A percentile compares a stretch with the other conserved stretches of the same genome.
Conservation (phyloP, 2,113 vertebrate species). For the Vidua macroura region DNA sequence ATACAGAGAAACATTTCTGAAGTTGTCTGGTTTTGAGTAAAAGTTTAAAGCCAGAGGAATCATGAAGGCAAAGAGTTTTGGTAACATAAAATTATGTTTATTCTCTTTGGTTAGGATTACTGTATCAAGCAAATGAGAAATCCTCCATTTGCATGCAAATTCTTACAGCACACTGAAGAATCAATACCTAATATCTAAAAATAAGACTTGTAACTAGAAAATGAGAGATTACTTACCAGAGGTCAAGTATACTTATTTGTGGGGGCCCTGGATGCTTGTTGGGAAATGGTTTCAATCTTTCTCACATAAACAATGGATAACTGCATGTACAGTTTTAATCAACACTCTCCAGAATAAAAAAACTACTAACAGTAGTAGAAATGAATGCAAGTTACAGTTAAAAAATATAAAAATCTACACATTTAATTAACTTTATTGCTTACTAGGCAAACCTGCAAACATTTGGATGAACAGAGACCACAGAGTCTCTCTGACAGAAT, state of each 20-base stretch:
- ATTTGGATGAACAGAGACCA: background rate
- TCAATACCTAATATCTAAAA: background rate
- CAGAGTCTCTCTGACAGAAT: background rate
- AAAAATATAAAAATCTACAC: background rate
- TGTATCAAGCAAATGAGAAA: background rate
- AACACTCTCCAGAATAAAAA: background rate
- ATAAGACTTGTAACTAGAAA: background rate
- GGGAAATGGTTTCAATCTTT: background rate
- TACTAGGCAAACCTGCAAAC: background rate
- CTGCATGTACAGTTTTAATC: background rate
- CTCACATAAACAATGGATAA: background rate
- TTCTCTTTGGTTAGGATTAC: background rate
- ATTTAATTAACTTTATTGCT: background rate
- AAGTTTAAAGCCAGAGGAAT: background rate
- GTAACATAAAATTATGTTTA: background rate
- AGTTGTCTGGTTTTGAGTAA: background rate
- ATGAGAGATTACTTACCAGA: background rate
- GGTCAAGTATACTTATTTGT: background rate
- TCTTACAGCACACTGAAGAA: background rate
- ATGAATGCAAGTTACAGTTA: background rate
- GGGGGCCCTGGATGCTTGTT: background rate
- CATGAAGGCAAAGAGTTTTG: background rate
- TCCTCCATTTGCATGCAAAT: background rate
- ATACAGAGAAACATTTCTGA: background rate
- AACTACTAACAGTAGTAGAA: background rate